phyloP scores from a whole-genome alignment of 2,888 invertebrate species.

The Yponomeuta evonymella region DNA sequence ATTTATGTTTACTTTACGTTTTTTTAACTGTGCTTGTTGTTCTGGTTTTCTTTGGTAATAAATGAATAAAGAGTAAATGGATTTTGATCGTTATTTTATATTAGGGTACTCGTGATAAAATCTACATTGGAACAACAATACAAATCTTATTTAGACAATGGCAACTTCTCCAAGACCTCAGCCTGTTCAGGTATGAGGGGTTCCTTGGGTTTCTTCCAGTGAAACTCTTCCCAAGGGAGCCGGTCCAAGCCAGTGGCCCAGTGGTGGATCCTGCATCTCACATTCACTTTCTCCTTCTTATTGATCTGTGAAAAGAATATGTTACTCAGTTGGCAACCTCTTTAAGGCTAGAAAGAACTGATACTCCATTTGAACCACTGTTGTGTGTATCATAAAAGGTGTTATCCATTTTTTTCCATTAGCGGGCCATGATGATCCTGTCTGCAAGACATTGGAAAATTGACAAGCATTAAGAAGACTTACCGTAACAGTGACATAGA shows the following conservation, averaged over 20 bases:
- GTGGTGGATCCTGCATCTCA: constrained; percentile 87
- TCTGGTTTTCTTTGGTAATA: background rate
- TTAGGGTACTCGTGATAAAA: background rate
- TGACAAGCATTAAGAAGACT: constrained; percentile 33
- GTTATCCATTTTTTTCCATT: too few species aligned
- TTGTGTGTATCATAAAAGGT: too few species aligned
- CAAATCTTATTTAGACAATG: constrained; percentile 20
- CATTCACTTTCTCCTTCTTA: constrained; percentile 81
- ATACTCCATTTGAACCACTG: too few species aligned
- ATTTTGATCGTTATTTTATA: background rate
- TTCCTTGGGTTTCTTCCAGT: constrained; percentile 75
- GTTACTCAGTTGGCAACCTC: background rate
- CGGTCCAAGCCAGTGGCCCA: constrained; percentile 82
- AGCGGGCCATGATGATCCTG: too few species aligned
- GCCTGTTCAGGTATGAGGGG: constrained; percentile 76
- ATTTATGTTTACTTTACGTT: background rate
- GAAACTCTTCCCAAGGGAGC: constrained; percentile 62
- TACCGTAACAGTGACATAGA: constrained; percentile 86
- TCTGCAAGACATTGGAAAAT: background rate
- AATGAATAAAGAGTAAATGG: background rate
- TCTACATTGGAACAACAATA: background rate
- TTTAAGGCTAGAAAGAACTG: too few species aligned
- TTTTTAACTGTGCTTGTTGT: background rate
- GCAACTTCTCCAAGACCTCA: constrained; percentile 49
- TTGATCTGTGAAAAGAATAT: constrained; percentile 76